Base-by-base conservation (phyloP, 2,797 vertebrate species). In the Enteromius anoplus region DNA sequence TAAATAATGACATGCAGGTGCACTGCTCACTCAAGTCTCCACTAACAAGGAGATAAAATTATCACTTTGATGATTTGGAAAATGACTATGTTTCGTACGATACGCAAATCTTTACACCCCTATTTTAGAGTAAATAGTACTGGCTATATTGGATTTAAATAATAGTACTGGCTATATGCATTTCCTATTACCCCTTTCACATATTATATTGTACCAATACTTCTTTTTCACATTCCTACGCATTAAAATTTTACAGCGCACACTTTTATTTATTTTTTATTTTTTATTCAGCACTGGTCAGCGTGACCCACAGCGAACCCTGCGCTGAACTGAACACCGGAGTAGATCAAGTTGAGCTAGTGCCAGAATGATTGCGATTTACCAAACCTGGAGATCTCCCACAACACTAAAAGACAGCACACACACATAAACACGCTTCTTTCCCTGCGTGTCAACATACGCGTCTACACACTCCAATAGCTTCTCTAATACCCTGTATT, bases 401-500 rank as follows among this genome's bases (percentile, higher is more conserved):
- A 80, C 47, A 17, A 69, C 80, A 78, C 17, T 53, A 65, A 81
- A 75, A 53, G 32, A 51, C 75, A 75, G 40, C 42, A 47, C 76
- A 83, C 26, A 75, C 83, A 81, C 77, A 86, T 58, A 68, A 77
- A 68, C 77, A 66, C 49, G 29, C 81, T 72, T 40, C 17, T 55
- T 68, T 76, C n/a, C 47, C n/a, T 45, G 26, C 5, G 0, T 45
- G 73, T 78, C 66, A 23, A 78, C 66, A 71, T 66, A 69, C 70
- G 55, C 51, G 6, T 73, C 64, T 69, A 81, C 78, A 85, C 73
- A 75, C 75, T 81, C 53, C 79, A 75, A 89, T 85, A 75, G 70
- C 81, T 84, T 86, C 68, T 86, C 75, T 87, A 72, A 77, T 86
- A 89, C 81, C 70, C 85, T 84, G 83, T 75, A 86, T 86, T 89